Evolutionary conservation across 2,113 vertebrate species (phyloP), one percentile per base, ranked within the genome.

Genomic region (Taurulus bubalis): DNA sequence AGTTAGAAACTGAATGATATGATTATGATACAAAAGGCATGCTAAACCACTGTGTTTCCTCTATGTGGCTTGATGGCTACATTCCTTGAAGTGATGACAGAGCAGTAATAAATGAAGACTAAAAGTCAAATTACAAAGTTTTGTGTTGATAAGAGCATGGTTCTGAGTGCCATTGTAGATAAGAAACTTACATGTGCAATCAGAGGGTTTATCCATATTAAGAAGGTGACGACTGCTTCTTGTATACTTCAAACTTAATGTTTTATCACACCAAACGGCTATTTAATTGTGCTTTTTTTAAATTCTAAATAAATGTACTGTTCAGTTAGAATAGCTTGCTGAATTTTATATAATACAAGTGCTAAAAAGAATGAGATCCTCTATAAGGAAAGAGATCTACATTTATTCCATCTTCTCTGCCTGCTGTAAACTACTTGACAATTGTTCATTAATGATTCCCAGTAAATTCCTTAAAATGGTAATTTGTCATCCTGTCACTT

Each of bases 401-500:
- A 97, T 99, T 97, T 97, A 96, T 96, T 96, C 95, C 96, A 92
- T 97, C 95, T 96, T 95, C 95, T 95, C 95, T 95, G 95, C 96
- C 94, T 91, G 97, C 95, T 96, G 98, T 97, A 98, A 99, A 99
- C 97, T 98, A 97, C 97, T 96, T 98, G 97, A 97, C 97, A 98
- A 99, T 99, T 98, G 97, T 98, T 98, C 97, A 96, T 98, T 99
- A 99, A 99, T 98, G 97, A 98, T 98, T 98, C 97, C 96, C 96
- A 98, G 97, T 99, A 99, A 99, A 99, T 99, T 98, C 96, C 97
- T 98, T 98, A 99, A 99, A 99, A 99, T 99, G 97, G 97, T 98
- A 96, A 99, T 99, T 99, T 99, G 97, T 99, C 98, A 98, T 99
- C 96, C 97, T 99, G 98, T 98, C 98, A 99, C 97, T 99, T 98